Evolutionary conservation across 2,888 invertebrate species (phyloP).

Genomic region (Melinaea marsaeus): DNA sequence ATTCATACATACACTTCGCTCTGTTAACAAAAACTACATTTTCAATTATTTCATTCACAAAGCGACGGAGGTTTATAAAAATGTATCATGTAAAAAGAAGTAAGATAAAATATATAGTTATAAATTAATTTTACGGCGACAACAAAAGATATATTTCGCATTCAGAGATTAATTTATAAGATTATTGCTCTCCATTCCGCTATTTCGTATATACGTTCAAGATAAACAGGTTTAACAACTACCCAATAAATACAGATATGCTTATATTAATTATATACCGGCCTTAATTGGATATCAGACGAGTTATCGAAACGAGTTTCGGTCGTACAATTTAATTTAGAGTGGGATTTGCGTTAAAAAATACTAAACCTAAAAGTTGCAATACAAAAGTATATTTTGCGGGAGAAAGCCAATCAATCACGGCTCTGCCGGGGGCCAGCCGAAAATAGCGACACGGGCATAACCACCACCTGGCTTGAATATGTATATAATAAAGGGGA

Average conservation of each 20-base stretch:
- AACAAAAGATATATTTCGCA: conserved; percentile 1
- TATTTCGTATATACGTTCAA: background rate
- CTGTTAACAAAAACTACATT: too few species aligned
- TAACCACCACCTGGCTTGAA: conserved; percentile 57
- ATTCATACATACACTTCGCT: too few species aligned
- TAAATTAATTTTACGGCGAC: background rate
- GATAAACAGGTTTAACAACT: conserved; percentile 19
- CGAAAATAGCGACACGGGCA: conserved; percentile 67
- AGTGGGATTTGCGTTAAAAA: conserved; percentile 1
- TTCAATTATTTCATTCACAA: too few species aligned
- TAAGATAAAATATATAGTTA: too few species aligned
- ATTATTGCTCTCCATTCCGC: conserved; percentile 13
- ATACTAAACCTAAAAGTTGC: conserved; percentile 11
- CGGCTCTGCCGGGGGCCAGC: conserved; percentile 50
- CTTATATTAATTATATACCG: background rate
- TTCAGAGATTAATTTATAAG: conserved; percentile 11
- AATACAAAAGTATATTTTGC: conserved; percentile 32
- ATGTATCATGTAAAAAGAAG: too few species aligned
- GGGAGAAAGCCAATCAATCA: conserved; percentile 58
- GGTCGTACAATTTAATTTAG: background rate
- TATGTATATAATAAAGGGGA: conserved; percentile 69
- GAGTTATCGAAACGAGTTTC: conserved; percentile 1
- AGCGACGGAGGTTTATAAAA: too few species aligned
- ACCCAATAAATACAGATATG: conserved; percentile 13
- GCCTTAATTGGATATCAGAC: background rate